A percentile compares a stretch with the other conserved stretches of the same genome.
Evolutionary conservation across 2,113 vertebrate species (phyloP).

Genomic region (Actenoides lindsayi): DNA sequence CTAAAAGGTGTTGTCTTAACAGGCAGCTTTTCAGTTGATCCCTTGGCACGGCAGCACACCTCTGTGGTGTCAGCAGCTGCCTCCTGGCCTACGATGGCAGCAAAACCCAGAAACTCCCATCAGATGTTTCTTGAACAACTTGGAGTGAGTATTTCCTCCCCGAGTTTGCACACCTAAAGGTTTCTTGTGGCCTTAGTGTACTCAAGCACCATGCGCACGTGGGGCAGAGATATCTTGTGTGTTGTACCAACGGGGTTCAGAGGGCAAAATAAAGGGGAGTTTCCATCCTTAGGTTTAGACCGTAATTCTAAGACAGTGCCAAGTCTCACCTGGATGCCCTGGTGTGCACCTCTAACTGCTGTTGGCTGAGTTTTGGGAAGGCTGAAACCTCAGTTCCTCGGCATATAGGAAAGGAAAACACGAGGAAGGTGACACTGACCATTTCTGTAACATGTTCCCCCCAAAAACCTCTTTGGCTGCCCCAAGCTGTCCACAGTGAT

Average conservation of each 20-base stretch:
- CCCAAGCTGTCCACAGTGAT: not conserved
- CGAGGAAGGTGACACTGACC: rapidly evolving
- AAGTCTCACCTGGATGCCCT: not conserved
- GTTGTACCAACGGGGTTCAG: not conserved
- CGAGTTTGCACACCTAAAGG: not conserved
- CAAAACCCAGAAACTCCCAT: not conserved
- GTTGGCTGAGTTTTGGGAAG: not conserved
- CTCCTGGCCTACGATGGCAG: not conserved
- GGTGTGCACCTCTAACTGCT: not conserved
- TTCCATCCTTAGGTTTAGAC: not conserved
- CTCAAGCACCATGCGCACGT: rapidly evolving
- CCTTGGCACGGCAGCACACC: not conserved
- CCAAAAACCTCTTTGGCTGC: not conserved
- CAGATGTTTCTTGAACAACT: rapidly evolving
- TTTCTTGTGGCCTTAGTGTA: not conserved
- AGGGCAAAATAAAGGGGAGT: not conserved
- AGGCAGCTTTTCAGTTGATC: not conserved
- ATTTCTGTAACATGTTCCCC: not conserved
- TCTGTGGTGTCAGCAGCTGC: not conserved
- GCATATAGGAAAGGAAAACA: not conserved
- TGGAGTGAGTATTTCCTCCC: rapidly evolving
- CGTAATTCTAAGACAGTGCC: not conserved
- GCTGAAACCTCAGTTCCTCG: not conserved
- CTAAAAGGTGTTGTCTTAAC: not conserved
- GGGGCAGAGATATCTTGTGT: rapidly evolving